Conservation (phyloP, 2,888 invertebrate species). For the Syritta pipiens region DNA sequence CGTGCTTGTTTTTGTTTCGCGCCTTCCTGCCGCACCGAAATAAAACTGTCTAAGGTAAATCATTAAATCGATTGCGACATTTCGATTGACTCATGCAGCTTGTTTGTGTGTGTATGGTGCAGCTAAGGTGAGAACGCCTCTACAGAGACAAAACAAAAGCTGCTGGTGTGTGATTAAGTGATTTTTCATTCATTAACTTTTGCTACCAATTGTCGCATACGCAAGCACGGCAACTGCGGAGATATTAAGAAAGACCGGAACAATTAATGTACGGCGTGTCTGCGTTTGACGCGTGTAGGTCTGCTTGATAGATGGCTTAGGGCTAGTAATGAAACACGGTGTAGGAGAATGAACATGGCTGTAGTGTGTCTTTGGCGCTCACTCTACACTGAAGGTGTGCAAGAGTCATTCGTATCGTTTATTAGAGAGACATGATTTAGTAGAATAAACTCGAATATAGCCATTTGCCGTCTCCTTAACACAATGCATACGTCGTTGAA, state of each 20-base stretch:
- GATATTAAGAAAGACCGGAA: conserved; percentile 3
- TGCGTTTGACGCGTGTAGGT: background rate
- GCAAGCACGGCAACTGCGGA: conserved; percentile 7
- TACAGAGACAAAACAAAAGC: conserved; percentile 14
- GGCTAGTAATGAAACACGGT: background rate
- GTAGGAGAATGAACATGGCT: background rate
- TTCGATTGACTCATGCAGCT: conserved; percentile 17
- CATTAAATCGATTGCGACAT: conserved; percentile 20
- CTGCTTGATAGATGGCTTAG: conserved; percentile 4
- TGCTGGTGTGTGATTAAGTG: conserved; percentile 8
- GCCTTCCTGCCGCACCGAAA: background rate
- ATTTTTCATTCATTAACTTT: conserved; percentile 11
- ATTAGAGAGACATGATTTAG: too few relatives aligned
- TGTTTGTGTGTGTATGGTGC: background rate
- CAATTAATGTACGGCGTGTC: conserved; percentile 1
- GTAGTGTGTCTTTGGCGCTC: background rate
- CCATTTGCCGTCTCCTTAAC: too few relatives aligned
- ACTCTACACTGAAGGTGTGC: background rate
- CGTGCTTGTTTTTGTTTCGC: background rate
- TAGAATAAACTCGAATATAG: too few relatives aligned
- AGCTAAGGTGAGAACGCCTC: conserved; percentile 25
- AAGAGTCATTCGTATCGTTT: background rate
- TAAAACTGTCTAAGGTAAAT: conserved; percentile 7
- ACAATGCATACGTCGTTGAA: too few relatives aligned
- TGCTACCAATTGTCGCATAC: conserved; percentile 28